Conservation (phyloP, 1,140 invertebrate genomes). For the Neuroterus valhalla region DNA sequence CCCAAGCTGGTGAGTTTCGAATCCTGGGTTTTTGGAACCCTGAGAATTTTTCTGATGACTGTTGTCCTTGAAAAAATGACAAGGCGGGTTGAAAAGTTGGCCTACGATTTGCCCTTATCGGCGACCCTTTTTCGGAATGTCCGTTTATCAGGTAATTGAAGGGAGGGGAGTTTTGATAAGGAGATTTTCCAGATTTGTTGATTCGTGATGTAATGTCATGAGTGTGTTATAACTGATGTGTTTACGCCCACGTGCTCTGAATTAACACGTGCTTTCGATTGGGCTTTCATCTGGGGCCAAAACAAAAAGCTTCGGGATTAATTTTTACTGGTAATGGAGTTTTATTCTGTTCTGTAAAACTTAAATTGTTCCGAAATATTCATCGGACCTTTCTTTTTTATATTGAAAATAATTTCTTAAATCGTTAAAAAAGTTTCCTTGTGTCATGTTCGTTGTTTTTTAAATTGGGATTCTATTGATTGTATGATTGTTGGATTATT, state of each 20-base stretch:
- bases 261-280: constrained; percentile 1
- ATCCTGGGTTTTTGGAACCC: background rate
- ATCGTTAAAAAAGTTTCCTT: no score
- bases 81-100: background rate
- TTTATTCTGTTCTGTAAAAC: no score
- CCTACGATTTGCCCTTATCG: background rate
- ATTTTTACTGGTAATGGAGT: background rate
- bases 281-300: background rate
- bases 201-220: background rate
- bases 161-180: constrained; percentile 22
- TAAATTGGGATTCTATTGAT: no score
- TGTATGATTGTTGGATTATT: no score
- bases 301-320: background rate
- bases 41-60: background rate
- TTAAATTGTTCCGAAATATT: no score
- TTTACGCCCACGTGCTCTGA: constrained; percentile 10
- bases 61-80: constrained; percentile 5
- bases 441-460: no score
- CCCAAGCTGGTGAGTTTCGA: constrained; percentile 57
- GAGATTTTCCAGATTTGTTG: background rate
- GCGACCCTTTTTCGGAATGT: constrained; percentile 11
- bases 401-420: no score
- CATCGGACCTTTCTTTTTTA: no score
- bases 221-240: background rate
- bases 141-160: background rate